These are phyloP conservation scores for Lepeophtheirus salmonis DNA, from an alignment of 1,140 invertebrate species.

Conservation along the genomic window DNA sequence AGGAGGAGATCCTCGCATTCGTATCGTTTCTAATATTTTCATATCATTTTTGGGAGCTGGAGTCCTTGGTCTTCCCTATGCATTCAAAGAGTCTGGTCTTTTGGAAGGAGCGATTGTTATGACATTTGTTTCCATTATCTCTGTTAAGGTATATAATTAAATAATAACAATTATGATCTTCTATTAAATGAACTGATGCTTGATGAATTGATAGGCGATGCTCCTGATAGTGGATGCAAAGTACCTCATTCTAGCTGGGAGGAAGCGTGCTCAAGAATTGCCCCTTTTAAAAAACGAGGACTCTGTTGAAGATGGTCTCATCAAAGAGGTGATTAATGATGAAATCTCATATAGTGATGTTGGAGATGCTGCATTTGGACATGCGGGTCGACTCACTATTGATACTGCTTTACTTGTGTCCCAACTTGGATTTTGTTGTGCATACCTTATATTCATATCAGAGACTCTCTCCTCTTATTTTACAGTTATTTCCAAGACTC, in stretches of 20 bases:
- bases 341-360: conserved; percentile 8
- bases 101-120: conserved; percentile 30
- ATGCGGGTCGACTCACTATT: background rate
- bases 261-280: conserved; percentile 18
- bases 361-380: conserved; percentile 9
- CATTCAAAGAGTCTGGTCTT: conserved; percentile 33
- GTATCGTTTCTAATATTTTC: conserved; percentile 32
- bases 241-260: conserved; percentile 1
- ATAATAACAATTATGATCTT: background rate
- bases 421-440: conserved; percentile 25
- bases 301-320: conserved; percentile 7
- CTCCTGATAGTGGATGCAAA: conserved; percentile 19
- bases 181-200: background rate
- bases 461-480: conserved; percentile 30
- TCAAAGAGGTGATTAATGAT: conserved; percentile 19
- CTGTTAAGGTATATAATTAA: conserved; percentile 27
- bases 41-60: conserved; percentile 33
- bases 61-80: conserved; percentile 30
- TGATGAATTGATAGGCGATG: background rate
- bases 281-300: conserved; percentile 19
- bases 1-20: conserved; percentile 20
- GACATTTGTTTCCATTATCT: conserved; percentile 26
- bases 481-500: conserved; percentile 25
- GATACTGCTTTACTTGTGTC: background rate
- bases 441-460: conserved; percentile 27